Conservation (phyloP, 2,888 invertebrate species). For the Oscheius onirici region DNA sequence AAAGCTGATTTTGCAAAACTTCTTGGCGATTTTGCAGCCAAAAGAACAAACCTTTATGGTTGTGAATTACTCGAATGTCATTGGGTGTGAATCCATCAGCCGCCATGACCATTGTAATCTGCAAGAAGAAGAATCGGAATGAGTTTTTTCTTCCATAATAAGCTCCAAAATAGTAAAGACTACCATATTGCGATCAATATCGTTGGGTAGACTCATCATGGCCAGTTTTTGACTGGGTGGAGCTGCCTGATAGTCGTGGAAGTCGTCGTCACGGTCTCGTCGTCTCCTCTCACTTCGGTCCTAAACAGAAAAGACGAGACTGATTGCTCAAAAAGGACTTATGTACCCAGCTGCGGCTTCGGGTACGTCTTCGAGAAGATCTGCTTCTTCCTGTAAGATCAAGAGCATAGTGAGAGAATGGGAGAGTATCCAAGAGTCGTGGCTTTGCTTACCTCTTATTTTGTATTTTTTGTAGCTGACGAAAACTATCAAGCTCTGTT, state of each 20-base stretch:
- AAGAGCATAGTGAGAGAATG: background rate
- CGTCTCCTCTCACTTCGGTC: conserved; percentile 27
- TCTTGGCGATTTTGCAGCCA: background rate
- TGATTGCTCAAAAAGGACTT: background rate
- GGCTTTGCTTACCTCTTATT: too few relatives aligned
- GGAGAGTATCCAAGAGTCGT: background rate
- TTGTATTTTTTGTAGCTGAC: too few relatives aligned
- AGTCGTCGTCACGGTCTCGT: conserved; percentile 16
- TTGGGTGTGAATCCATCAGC: conserved; percentile 48
- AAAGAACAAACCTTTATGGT: conserved; percentile 16
- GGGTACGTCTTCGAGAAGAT: conserved; percentile 21
- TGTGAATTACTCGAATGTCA: conserved; percentile 47
- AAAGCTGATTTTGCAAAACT: background rate
- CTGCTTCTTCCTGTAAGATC: conserved; percentile 22
- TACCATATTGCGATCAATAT: conserved; percentile 41
- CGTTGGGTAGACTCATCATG: conserved; percentile 44
- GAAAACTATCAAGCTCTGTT: too few relatives aligned
- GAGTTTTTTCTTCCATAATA: background rate
- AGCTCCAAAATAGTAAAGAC: background rate
- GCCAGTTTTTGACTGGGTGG: conserved; percentile 45
- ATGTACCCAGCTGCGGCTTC: conserved; percentile 38
- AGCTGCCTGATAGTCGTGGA: conserved; percentile 21
- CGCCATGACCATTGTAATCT: conserved; percentile 46
- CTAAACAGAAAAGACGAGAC: background rate
- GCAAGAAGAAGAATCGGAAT: conserved; percentile 4